A percentile compares a stretch with the other conserved stretches of the same genome.
These are phyloP conservation scores for Drosophila baimaii DNA, from an alignment of 1,140 invertebrate species.

Conservation along the genomic window DNA sequence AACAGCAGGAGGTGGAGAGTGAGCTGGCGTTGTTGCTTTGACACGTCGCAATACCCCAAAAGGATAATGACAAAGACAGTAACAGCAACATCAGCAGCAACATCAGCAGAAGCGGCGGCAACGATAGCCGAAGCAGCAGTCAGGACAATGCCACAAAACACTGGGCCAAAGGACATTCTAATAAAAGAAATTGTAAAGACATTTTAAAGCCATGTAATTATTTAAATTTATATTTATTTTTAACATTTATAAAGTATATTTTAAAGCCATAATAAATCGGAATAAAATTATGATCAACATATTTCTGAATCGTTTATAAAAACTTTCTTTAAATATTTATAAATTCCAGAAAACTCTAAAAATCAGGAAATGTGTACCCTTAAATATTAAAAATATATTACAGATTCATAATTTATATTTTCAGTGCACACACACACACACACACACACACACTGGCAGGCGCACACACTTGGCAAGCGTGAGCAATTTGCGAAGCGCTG, in stretches of 20 bases:
- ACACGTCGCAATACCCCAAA: conserved; percentile 82
- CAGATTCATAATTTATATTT: neutral
- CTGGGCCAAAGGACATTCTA: neutral
- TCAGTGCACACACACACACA: conserved; percentile 34
- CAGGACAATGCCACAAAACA: conserved; percentile 67
- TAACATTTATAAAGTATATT: neutral
- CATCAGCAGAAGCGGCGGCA: conserved; percentile 16
- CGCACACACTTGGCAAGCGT: conserved; percentile 65
- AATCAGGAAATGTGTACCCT: neutral
- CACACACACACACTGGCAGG: conserved; percentile 19
- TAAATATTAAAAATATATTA: neutral
- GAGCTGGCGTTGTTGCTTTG: conserved; percentile 77
- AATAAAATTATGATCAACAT: too few species aligned
- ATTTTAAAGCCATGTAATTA: neutral
- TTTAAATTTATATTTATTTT: neutral
- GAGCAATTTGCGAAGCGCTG: conserved; percentile 79
- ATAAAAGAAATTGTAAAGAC: neutral
- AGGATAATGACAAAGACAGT: conserved; percentile 82
- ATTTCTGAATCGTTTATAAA: neutral
- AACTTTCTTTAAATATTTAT: neutral
- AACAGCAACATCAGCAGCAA: conserved; percentile 56
- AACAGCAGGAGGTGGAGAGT: neutral
- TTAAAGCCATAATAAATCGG: neutral
- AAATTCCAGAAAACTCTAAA: fast-evolving
- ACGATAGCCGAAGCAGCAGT: conserved; percentile 37